Evolutionary conservation across 2,888 invertebrate species (phyloP).

Genomic region (Polydrusus tereticollis): DNA sequence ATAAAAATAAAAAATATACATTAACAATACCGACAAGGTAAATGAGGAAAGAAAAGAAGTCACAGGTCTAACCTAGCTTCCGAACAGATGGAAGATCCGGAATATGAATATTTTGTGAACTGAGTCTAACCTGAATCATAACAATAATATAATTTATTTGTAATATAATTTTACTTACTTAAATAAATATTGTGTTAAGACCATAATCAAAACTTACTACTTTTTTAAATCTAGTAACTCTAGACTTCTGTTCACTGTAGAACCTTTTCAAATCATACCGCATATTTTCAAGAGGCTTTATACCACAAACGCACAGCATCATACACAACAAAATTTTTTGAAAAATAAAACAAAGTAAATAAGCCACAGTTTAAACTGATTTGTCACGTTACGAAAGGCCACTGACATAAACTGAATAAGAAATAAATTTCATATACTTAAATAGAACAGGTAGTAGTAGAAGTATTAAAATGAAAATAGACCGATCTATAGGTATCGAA

Average conservation of each 20-base stretch:
- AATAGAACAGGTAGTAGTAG: slow-evolving; percentile 19
- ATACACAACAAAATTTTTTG: neutral
- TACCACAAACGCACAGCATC: neutral
- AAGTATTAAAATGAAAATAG: slow-evolving; percentile 6
- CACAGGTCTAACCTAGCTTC: too few species aligned
- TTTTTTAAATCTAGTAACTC: slow-evolving; percentile 35
- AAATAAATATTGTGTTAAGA: neutral
- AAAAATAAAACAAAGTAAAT: neutral
- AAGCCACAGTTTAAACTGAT: slow-evolving; percentile 12
- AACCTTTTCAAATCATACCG: slow-evolving; percentile 24
- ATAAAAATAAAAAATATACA: too few species aligned
- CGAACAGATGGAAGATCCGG: too few species aligned
- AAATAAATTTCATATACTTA: slow-evolving; percentile 1
- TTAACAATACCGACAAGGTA: too few species aligned
- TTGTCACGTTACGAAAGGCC: slow-evolving; percentile 7
- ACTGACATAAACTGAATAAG: slow-evolving; percentile 5
- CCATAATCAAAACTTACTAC: slow-evolving; percentile 30
- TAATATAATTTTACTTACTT: neutral
- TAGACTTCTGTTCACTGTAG: slow-evolving; percentile 24
- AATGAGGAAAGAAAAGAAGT: too few species aligned
- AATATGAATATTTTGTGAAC: too few species aligned
- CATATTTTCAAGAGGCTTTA: neutral
- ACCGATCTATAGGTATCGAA: slow-evolving; percentile 4
- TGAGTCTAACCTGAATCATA: too few species aligned
- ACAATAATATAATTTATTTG: too few species aligned